Evolutionary conservation across 2,797 vertebrate species (phyloP).

Genomic region (Siniperca scherzeri): DNA sequence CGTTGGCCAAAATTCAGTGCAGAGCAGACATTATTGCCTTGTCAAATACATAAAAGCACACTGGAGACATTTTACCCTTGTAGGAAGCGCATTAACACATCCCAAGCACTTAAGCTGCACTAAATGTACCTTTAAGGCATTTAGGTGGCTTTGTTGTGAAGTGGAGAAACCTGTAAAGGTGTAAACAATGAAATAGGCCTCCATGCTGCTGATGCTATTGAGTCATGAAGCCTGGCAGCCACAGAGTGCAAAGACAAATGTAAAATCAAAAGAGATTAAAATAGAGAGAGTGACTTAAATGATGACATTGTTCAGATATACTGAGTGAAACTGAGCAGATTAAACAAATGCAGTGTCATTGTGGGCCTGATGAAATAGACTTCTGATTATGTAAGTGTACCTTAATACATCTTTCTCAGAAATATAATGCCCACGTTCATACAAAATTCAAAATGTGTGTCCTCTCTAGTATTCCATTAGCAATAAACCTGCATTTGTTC

Average conservation of each 20-base stretch:
- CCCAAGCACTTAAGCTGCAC: conserved; percentile 44
- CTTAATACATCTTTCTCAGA: conserved; percentile 14
- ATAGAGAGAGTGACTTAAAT: conserved; percentile 7
- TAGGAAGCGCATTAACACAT: conserved; percentile 55
- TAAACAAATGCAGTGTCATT: conserved; percentile 8
- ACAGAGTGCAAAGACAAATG: conserved; percentile 4
- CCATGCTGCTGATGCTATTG: conserved; percentile 13
- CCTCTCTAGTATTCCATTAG: conserved; percentile 25
- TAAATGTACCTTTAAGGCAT: conserved; percentile 59
- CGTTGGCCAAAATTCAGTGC: conserved; percentile 50
- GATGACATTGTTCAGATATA: background rate
- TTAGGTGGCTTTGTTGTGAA: conserved; percentile 60
- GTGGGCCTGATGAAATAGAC: background rate
- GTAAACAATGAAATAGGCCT: conserved; percentile 48
- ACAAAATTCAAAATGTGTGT: conserved; percentile 35
- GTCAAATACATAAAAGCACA: conserved; percentile 61
- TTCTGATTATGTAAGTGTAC: conserved; percentile 30
- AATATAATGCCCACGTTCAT: conserved; percentile 27
- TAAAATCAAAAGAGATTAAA: conserved; percentile 24
- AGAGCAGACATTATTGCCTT: conserved; percentile 55
- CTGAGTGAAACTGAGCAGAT: conserved; percentile 5
- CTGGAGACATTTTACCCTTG: conserved; percentile 65
- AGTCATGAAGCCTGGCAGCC: conserved; percentile 24
- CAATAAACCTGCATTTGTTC: conserved; percentile 21
- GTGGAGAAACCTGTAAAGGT: conserved; percentile 28